Evolutionary conservation across 1,140 invertebrate species (phyloP).

Genomic region (Euura lappo): DNA sequence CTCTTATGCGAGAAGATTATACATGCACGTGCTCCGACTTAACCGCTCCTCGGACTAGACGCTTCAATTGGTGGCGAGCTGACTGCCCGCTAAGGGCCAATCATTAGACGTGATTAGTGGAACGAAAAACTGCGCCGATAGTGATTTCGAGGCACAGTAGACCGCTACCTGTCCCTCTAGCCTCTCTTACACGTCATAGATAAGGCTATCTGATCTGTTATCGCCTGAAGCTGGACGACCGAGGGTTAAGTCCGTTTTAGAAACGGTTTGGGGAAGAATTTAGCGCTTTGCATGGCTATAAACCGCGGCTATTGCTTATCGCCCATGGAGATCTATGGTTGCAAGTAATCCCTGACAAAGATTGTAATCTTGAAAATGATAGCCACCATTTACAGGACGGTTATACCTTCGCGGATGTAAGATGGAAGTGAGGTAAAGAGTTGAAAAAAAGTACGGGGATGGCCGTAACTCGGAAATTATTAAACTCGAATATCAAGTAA

Average conservation of each 20-base stretch:
- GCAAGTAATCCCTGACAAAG: not conserved
- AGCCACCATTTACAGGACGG: not conserved
- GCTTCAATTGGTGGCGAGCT: not conserved
- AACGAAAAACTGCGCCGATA: not conserved
- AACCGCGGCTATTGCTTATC: not conserved
- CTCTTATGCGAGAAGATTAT: too few species aligned
- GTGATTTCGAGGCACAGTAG: not conserved
- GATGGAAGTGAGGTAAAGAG: too few species aligned
- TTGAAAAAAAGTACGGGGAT: too few species aligned
- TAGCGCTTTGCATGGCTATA: not conserved
- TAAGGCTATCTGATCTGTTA: too few species aligned
- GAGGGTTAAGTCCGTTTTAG: too few species aligned
- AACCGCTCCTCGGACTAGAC: not conserved
- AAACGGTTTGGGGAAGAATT: too few species aligned
- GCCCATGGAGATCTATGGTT: not conserved
- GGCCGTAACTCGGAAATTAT: too few species aligned
- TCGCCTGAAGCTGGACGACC: too few species aligned
- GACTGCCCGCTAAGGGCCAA: not conserved
- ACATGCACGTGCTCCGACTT: not conserved
- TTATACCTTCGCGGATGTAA: too few species aligned
- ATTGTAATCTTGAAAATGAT: not conserved
- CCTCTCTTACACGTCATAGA: too few species aligned
- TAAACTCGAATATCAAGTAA: too few species aligned
- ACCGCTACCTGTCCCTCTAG: too few species aligned
- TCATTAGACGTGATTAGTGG: slow-evolving; percentile 3